These are phyloP conservation scores for Cettia cetti DNA, from an alignment of 2,113 vertebrate genomes.

Conservation along the genomic window DNA sequence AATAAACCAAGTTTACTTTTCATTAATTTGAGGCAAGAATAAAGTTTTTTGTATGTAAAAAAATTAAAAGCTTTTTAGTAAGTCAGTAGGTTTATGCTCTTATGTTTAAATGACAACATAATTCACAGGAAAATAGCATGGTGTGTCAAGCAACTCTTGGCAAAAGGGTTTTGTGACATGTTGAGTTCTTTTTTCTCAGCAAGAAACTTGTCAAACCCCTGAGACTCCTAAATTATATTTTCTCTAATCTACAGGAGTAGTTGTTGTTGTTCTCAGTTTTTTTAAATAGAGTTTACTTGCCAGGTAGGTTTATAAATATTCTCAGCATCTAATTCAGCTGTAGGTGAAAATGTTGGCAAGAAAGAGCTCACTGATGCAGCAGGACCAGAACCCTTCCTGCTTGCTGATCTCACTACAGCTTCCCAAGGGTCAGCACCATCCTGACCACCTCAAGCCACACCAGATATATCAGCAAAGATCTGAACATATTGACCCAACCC, in stretches of 20 bases:
- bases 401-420: background rate
- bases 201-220: background rate
- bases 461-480: background rate
- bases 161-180: background rate
- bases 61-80: slow-evolving; percentile 29
- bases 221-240: slow-evolving; percentile 15
- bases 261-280: background rate
- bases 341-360: background rate
- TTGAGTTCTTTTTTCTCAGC: background rate
- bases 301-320: slow-evolving; percentile 3
- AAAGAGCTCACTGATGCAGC: background rate
- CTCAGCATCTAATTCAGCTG: background rate
- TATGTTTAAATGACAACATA: slow-evolving; percentile 33
- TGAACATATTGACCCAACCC: background rate
- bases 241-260: slow-evolving; percentile 7
- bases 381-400: background rate
- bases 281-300: background rate
- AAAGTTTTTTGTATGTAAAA: slow-evolving; percentile 48
- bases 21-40: slow-evolving; percentile 61
- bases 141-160: background rate
- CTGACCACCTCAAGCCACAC: accelerated
- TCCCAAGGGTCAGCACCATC: background rate
- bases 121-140: slow-evolving; percentile 25
- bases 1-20: slow-evolving; percentile 47
- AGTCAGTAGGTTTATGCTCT: slow-evolving; percentile 35